These are phyloP conservation scores for Coracopsis vasa DNA, from an alignment of 2,113 vertebrate genomes.

Conservation along the genomic window DNA sequence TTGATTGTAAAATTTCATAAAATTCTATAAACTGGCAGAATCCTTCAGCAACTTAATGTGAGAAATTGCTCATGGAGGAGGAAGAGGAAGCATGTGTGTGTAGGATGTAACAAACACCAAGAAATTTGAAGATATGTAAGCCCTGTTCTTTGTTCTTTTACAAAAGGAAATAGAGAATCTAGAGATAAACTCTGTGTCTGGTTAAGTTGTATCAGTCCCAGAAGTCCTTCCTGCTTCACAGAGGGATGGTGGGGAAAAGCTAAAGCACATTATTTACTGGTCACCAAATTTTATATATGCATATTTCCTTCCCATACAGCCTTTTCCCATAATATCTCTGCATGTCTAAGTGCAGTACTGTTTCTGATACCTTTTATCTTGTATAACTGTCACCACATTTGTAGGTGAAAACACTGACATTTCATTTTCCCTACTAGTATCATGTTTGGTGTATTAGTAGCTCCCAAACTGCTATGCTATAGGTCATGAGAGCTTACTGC, in stretches of 20 bases:
- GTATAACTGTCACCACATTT: background rate
- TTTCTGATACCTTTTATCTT: background rate
- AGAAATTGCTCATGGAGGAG: background rate
- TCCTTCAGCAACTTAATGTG: background rate
- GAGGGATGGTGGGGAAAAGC: background rate
- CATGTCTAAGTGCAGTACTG: background rate
- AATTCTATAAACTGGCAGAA: background rate
- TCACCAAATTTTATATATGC: background rate
- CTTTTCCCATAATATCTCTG: background rate
- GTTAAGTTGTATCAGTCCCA: background rate
- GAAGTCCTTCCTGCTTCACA: background rate
- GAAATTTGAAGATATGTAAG: background rate
- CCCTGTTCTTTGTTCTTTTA: background rate
- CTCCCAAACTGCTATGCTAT: background rate
- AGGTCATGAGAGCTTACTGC: background rate
- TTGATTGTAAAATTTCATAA: background rate
- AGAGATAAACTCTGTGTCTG: background rate
- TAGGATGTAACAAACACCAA: background rate
- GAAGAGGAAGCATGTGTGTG: background rate
- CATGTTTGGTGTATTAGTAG: background rate
- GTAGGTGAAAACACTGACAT: background rate
- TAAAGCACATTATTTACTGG: background rate
- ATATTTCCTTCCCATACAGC: background rate
- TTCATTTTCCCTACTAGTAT: background rate
- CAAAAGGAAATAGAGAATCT: background rate